phyloP scores from a whole-genome alignment of 2,888 invertebrate species.

The Gryllus longicercus region DNA sequence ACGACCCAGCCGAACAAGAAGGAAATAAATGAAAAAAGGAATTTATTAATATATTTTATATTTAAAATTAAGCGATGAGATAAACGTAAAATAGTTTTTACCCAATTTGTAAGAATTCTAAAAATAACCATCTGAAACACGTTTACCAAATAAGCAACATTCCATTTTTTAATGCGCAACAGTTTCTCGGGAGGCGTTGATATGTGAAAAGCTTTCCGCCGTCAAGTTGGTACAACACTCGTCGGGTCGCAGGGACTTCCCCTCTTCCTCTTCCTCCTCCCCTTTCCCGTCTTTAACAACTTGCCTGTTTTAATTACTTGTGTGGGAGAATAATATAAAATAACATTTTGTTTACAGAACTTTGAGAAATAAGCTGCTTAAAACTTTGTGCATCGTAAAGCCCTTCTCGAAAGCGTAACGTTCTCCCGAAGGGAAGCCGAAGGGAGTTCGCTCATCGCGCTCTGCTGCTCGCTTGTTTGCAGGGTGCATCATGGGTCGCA shows the following conservation, averaged over 20 bases:
- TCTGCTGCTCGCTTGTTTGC: not conserved
- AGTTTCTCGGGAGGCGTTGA: not conserved
- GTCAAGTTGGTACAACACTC: not conserved
- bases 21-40: too few relatives aligned
- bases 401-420: not conserved
- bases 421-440: not conserved
- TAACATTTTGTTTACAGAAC: constrained; percentile 17
- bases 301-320: constrained; percentile 9
- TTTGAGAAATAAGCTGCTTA: not conserved
- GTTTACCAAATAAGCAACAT: too few relatives aligned
- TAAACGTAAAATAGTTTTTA: too few relatives aligned
- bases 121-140: too few relatives aligned
- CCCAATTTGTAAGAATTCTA: too few relatives aligned
- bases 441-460: not conserved
- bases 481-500: not conserved
- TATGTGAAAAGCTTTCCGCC: not conserved
- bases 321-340: constrained; percentile 9
- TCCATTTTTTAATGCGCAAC: not conserved
- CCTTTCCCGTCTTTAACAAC: not conserved
- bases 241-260: not conserved
- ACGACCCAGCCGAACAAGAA: too few relatives aligned
- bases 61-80: too few relatives aligned
- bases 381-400: not conserved
- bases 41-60: too few relatives aligned
- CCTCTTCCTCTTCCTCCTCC: not conserved